A percentile compares a stretch with the other conserved stretches of the same genome.
Conservation (phyloP, 2,113 vertebrate genomes). For the Phylloscopus trochiloides region DNA sequence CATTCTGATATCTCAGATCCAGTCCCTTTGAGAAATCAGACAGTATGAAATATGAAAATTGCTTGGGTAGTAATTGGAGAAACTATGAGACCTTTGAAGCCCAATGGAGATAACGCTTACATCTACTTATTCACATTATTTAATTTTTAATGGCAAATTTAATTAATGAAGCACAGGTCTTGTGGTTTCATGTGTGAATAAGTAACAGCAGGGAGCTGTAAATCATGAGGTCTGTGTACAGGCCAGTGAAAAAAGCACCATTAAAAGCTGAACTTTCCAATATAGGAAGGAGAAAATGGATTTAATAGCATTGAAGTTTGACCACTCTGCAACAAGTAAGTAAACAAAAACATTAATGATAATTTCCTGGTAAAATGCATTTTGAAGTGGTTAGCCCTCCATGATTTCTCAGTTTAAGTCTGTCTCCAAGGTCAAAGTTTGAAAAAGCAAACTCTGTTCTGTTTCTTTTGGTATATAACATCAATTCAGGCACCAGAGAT, state of each 20-base stretch:
- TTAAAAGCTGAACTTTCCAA: slow-evolving; percentile 43
- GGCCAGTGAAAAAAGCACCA: slow-evolving; percentile 16
- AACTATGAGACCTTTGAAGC: slow-evolving; percentile 76
- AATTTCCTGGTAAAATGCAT: background rate
- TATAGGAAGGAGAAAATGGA: background rate
- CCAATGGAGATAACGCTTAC: slow-evolving; percentile 78
- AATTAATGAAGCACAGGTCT: slow-evolving; percentile 80
- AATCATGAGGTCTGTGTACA: slow-evolving; percentile 48
- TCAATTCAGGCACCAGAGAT: slow-evolving; percentile 34
- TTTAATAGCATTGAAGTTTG: slow-evolving; percentile 36
- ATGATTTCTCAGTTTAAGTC: background rate
- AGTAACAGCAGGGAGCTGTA: slow-evolving; percentile 34
- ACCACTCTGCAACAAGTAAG: slow-evolving; percentile 11
- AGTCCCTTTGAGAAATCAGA: slow-evolving; percentile 79
- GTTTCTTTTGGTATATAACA: background rate
- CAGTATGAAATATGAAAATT: slow-evolving; percentile 82
- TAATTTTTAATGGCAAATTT: slow-evolving; percentile 88
- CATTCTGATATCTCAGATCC: slow-evolving; percentile 72
- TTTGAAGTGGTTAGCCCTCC: slow-evolving; percentile 24
- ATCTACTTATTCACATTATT: slow-evolving; percentile 81
- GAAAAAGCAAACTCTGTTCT: slow-evolving; percentile 12
- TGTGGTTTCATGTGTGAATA: slow-evolving; percentile 62
- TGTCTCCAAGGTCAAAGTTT: slow-evolving; percentile 30
- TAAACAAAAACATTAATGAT: slow-evolving; percentile 10
- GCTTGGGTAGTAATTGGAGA: slow-evolving; percentile 78